Base-by-base conservation (phyloP, 2,888 invertebrate species). In the Hirtodrosophila duncani region DNA sequence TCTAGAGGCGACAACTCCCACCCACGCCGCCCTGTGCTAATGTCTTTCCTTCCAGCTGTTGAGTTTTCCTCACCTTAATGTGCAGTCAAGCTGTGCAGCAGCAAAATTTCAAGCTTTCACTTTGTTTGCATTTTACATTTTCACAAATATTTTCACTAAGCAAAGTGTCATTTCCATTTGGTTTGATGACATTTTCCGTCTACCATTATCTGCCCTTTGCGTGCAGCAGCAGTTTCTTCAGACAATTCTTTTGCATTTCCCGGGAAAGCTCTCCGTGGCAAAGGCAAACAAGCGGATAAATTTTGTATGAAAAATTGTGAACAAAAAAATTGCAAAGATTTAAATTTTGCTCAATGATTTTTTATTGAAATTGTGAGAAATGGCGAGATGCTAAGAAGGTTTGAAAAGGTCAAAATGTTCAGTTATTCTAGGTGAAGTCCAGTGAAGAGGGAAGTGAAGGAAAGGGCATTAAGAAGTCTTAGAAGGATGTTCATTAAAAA, bases 141-240 rank as follows among this genome's bases (percentile, higher is more conserved):
- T n/a, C 36, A 29, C 17, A 41, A 56, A 39, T 24, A 51, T 43
- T 50, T 44, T 29, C 13, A 8, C 20, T 45, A 18, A 13, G 41
- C 6, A 53, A 53, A 48, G 50, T 57, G 51, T 49, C 41, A 56
- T 63, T 74, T 70, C 55, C 79, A 51, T 43, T 45, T 30, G 24
- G 33, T 34, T 45, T 37, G 53, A 45, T 46, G 61, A 49, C 52
- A 56, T 36, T 77, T 68, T 38, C 52, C 27, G 24, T 33, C 23
- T n/a, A 31, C n/a, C 61, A 63, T 67, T 70, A 56, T 56, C 41
- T 50, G 20, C 31, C 14, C 27, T 42, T 38, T 48, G 27, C 23
- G 23, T 24, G 9, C 13, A 11, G 27, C 8, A 23, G 41, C 41
- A 27, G 17, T 55, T 61, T 62, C n/a, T n/a, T n/a, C n/a, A n/a